A percentile compares a stretch with the other conserved stretches of the same genome.
Conservation (phyloP, 2,888 invertebrate genomes). For the Drosophila maculinotata region DNA sequence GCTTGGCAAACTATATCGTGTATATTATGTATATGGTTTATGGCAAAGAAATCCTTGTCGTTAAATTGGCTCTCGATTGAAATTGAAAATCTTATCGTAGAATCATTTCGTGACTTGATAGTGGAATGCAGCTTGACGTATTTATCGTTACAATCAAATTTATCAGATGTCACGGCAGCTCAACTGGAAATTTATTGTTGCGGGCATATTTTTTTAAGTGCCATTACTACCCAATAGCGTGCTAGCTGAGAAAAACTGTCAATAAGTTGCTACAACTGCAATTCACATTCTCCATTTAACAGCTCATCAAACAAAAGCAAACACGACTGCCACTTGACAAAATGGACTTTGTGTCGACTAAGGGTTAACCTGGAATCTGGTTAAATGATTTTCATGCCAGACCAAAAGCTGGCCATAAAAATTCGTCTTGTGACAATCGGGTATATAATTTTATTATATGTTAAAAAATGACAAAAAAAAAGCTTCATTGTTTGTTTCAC, state of each 20-base stretch:
- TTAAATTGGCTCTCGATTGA: constrained; percentile 45
- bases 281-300: constrained; percentile 57
- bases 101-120: constrained; percentile 53
- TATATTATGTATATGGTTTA: constrained; percentile 8
- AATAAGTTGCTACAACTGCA: constrained; percentile 36
- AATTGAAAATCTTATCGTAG: constrained; percentile 68
- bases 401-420: constrained; percentile 1
- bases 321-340: constrained; percentile 10
- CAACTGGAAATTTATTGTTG: constrained; percentile 59
- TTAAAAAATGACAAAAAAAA: too few species aligned
- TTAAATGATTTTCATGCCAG: not conserved
- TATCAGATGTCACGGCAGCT: constrained; percentile 49
- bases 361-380: not conserved
- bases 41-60: constrained; percentile 18
- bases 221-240: constrained; percentile 55
- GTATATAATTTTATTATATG: too few species aligned
- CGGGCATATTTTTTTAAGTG: constrained; percentile 64
- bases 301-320: constrained; percentile 58
- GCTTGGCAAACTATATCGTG: constrained; percentile 12
- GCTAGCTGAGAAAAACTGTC: constrained; percentile 44
- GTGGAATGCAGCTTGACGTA: constrained; percentile 9
- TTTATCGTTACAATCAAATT: constrained; percentile 49
- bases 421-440: not conserved
- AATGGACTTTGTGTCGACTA: not conserved
- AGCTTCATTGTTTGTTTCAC: too few species aligned